Evolutionary conservation across 35 echinoderm and acorn worm species (phyloP), one percentile per base, ranked within the genome.

Genomic region (Ptychodera flava): DNA sequence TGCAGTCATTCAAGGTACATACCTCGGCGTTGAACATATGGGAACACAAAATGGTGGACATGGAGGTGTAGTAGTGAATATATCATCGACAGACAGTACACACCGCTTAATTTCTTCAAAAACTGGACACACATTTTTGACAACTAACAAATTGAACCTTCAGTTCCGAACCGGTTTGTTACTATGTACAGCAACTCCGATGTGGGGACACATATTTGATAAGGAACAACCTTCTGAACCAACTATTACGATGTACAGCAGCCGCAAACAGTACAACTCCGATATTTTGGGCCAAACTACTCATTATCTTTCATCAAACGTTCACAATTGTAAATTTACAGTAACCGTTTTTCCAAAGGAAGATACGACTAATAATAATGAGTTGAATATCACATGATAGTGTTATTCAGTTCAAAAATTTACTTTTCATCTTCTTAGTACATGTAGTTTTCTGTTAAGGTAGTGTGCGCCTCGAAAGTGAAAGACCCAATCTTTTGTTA

Each of bases 61-160:
- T 22, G 95, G 95, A 75, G 95, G 95, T n/a, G 83, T 97, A 36
- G 87, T 97, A 16, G 81, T 97, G 28, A 97, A 97, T 82, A 80
- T 93, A 16, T 78, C 95, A 36, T 97, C 95, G 15, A 93, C 93
- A 84, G 92, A 92, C 52, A 92, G 95, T 97, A 84, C 52, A 35
- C 53, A 37, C n/a, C n/a, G n/a, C n/a, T n/a, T n/a, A n/a, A n/a
- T 27, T 35, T 30, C 29, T 16, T 0, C 1, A 32, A 22, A 22
- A 22, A 22, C 45, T 12, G 6, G 45, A 22, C 6, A 12, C 45
- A 64, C 6, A 64, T 22, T 22, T 64, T 6, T 64, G 22, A 64
- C 22, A 12, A 64, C 22, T 64, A 6, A 12, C 22, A 22, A 6
- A 22, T 12, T 64, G 45, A 64, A 64, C 22, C 6, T 12, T n/a